These are phyloP conservation scores for Vidua macroura DNA, from an alignment of 2,113 vertebrate genomes.

Conservation along the genomic window DNA sequence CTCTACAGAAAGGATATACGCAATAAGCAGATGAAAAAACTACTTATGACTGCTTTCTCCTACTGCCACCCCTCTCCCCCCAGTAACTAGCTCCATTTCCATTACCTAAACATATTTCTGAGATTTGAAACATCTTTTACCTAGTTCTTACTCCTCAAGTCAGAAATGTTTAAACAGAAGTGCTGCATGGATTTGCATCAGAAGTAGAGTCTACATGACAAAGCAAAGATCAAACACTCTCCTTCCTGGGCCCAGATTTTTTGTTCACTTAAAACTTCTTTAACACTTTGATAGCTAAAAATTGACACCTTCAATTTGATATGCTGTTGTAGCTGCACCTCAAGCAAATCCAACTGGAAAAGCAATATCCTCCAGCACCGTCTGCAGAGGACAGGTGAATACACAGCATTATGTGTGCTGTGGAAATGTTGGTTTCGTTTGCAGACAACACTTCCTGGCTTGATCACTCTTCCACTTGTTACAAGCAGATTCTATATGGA, in stretches of 20 bases:
- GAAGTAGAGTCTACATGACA: neutral
- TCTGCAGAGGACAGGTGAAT: neutral
- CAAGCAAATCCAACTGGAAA: slow-evolving; percentile 85
- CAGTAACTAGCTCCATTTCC: neutral
- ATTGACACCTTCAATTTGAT: slow-evolving; percentile 84
- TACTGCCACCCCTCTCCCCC: rapidly evolving
- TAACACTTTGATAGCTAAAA: neutral
- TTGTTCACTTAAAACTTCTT: neutral
- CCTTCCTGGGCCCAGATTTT: neutral
- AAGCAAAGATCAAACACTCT: neutral
- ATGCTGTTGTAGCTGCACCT: slow-evolving; percentile 79
- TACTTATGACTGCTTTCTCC: neutral
- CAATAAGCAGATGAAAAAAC: neutral
- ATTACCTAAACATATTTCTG: neutral
- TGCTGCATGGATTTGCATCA: neutral
- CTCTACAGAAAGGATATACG: neutral
- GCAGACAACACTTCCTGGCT: neutral
- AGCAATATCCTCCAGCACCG: slow-evolving; percentile 27
- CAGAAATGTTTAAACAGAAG: neutral
- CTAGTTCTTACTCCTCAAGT: neutral
- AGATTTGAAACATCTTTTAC: neutral
- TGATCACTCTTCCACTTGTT: neutral
- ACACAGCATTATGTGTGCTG: neutral
- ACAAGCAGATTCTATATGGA: neutral
- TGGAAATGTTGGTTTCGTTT: neutral